phyloP scores from a whole-genome alignment of 2,888 invertebrate genomes.

The Drosophila aldrichi region DNA sequence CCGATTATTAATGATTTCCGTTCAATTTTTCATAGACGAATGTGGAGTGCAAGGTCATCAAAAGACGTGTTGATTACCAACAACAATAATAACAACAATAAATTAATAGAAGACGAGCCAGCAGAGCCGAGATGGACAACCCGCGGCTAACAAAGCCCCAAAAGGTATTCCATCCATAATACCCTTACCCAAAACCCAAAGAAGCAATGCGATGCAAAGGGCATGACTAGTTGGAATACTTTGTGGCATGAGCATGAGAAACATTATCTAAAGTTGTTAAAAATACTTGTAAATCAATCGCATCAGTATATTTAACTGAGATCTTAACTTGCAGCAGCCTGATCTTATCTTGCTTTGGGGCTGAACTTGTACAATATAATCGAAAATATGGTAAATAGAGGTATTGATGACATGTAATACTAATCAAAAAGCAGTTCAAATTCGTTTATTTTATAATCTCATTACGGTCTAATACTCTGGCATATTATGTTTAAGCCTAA shows the following conservation, averaged over 20 bases:
- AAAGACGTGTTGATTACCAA: conserved; percentile 80
- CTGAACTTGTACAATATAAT: not conserved
- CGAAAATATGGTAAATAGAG: not conserved
- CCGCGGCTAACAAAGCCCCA: conserved; percentile 49
- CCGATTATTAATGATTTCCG: conserved; percentile 78
- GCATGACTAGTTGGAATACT: conserved; percentile 18
- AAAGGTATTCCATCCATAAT: conserved; percentile 20
- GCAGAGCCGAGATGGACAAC: conserved; percentile 59
- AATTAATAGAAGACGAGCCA: conserved; percentile 70
- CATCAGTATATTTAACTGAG: not conserved
- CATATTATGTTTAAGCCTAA: no score
- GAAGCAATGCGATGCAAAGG: not conserved
- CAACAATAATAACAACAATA: conserved; percentile 78
- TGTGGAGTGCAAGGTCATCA: conserved; percentile 78
- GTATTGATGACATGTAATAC: not conserved
- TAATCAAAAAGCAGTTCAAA: not conserved
- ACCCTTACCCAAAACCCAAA: conserved; percentile 18
- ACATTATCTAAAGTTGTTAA: not conserved
- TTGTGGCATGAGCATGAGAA: not conserved
- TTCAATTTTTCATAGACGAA: conserved; percentile 78
- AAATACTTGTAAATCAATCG: not conserved
- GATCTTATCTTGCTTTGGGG: not conserved
- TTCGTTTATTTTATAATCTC: no score
- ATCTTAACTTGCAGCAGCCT: not conserved
- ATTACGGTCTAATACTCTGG: no score